phyloP scores from a whole-genome alignment of 2,113 vertebrate genomes.

The Lampris incognitus region DNA sequence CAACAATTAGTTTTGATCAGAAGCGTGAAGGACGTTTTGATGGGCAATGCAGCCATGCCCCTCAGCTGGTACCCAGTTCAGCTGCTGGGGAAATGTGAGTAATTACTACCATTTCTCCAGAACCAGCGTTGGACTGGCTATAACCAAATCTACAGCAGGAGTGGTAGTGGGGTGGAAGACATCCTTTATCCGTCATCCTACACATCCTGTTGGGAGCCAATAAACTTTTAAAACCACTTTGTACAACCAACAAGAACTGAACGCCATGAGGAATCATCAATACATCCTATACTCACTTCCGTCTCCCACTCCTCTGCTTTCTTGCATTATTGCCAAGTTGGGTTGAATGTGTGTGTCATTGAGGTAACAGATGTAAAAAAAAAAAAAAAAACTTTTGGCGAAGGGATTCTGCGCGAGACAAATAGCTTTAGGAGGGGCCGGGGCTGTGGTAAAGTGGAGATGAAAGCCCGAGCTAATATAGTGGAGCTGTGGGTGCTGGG shows the following conservation, averaged over 20 bases:
- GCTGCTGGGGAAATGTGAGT: constrained; percentile 46
- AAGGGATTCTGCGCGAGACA: constrained; percentile 28
- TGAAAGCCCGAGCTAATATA: constrained; percentile 36
- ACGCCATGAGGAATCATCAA: background rate
- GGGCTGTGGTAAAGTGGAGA: constrained; percentile 27
- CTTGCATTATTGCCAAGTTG: constrained; percentile 9
- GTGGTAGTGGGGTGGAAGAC: constrained; percentile 7
- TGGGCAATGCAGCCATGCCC: constrained; percentile 47
- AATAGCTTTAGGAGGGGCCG: constrained; percentile 32
- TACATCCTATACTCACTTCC: background rate
- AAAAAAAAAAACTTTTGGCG: constrained; percentile 32
- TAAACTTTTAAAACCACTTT: constrained; percentile 3
- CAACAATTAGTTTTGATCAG: constrained; percentile 63
- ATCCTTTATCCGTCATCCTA: background rate
- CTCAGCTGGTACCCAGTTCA: constrained; percentile 35
- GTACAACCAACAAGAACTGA: background rate
- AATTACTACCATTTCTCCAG: constrained; percentile 48
- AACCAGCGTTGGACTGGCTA: constrained; percentile 20
- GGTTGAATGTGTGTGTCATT: constrained; percentile 18
- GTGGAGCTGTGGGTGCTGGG: constrained; percentile 10
- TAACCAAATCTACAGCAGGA: constrained; percentile 23
- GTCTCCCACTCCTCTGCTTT: constrained; percentile 3
- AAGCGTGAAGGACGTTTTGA: constrained; percentile 55
- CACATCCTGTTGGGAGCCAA: constrained; percentile 11
- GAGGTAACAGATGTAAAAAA: constrained; percentile 34